Evolutionary conservation across 2,797 vertebrate genomes (phyloP).

Genomic region (Coccyzus lansbergi): DNA sequence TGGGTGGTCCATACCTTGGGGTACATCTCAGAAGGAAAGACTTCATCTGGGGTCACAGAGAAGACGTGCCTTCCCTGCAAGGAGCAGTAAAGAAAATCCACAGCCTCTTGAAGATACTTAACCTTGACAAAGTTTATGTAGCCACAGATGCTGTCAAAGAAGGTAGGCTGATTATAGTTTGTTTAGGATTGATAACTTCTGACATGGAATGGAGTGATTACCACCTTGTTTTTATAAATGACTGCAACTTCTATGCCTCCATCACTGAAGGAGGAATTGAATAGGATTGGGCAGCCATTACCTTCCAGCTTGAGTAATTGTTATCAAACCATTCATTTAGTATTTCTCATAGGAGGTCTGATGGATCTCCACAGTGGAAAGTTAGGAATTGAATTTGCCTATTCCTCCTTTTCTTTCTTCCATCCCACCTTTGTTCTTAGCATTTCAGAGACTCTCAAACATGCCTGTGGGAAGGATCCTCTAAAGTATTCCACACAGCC

Average conservation of each 20-base stretch:
- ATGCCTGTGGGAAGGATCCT: neutral
- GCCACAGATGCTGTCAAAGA: constrained; percentile 91
- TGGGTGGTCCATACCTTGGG: constrained; percentile 90
- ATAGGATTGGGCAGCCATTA: neutral
- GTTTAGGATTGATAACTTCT: neutral
- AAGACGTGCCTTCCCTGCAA: constrained; percentile 92
- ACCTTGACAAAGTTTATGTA: constrained; percentile 88
- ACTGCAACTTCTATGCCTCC: neutral
- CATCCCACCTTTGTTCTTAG: neutral
- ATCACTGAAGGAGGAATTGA: neutral
- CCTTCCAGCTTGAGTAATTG: neutral
- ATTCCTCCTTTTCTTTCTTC: neutral
- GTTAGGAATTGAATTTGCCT: neutral
- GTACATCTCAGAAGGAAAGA: constrained; percentile 94
- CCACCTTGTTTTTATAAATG: neutral
- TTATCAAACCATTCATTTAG: neutral
- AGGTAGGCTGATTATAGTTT: constrained; percentile 73
- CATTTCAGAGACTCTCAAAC: neutral
- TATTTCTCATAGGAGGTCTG: neutral
- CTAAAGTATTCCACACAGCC: neutral
- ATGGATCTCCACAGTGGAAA: neutral
- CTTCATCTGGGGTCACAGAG: constrained; percentile 96
- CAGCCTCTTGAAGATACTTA: constrained; percentile 85
- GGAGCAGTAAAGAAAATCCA: constrained; percentile 88
- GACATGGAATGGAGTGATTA: neutral